A percentile compares a stretch with the other conserved stretches of the same genome.
phyloP scores from a whole-genome alignment of 2,888 invertebrate species.

The Cylindroiulus punctatus region DNA sequence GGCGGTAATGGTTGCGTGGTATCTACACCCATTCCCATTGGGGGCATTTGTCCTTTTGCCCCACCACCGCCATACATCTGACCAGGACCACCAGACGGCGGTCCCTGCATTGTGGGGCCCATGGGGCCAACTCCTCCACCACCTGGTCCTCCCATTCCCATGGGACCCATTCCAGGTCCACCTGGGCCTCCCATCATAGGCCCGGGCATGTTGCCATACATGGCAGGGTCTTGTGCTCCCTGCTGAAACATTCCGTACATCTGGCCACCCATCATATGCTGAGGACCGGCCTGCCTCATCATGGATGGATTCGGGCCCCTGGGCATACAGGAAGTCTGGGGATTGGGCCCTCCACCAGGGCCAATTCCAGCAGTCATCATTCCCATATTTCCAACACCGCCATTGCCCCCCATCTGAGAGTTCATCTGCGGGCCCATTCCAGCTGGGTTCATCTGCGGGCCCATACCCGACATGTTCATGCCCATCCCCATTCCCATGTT shows the following conservation, averaged over 20 bases:
- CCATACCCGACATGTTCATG: constrained; percentile 63
- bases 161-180: constrained; percentile 68
- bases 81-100: constrained; percentile 69
- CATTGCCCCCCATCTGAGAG: constrained; percentile 57
- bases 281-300: constrained; percentile 56
- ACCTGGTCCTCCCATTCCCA: constrained; percentile 62
- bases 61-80: constrained; percentile 64
- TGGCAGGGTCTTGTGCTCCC: constrained; percentile 58
- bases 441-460: constrained; percentile 60
- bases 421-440: constrained; percentile 61
- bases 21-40: constrained; percentile 59
- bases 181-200: constrained; percentile 69
- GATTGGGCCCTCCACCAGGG: constrained; percentile 55
- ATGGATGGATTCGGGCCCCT: constrained; percentile 54
- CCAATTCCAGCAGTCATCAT: constrained; percentile 61
- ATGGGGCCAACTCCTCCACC: constrained; percentile 64
- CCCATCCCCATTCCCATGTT: constrained; percentile 63
- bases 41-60: constrained; percentile 58
- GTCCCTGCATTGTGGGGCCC: constrained; percentile 69
- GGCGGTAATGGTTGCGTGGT: constrained; percentile 60
- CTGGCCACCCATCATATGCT: constrained; percentile 56
- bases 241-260: constrained; percentile 57
- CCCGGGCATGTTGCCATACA: constrained; percentile 64
- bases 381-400: constrained; percentile 59
- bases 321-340: constrained; percentile 54